A percentile compares a stretch with the other conserved stretches of the same genome.
Conservation (phyloP, 2,888 invertebrate species). For the Heterodera filipjevi region DNA sequence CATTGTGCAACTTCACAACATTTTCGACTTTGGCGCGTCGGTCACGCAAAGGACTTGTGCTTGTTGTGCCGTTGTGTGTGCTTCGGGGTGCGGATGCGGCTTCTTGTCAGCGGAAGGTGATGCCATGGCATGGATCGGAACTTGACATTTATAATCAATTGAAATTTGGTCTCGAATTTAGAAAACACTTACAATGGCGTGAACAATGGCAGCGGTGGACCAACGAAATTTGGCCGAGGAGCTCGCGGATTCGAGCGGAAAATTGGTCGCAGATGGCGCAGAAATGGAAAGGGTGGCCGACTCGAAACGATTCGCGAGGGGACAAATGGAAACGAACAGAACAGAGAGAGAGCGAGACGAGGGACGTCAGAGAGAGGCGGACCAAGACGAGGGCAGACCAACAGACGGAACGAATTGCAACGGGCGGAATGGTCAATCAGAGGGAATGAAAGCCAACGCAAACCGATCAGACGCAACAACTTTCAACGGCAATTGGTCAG, state of each 20-base stretch:
- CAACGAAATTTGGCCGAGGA: background rate
- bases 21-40: background rate
- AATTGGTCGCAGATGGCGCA: background rate
- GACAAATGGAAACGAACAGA: background rate
- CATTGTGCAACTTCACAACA: conserved; percentile 3
- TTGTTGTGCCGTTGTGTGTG: background rate
- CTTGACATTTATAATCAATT: background rate
- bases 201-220: background rate
- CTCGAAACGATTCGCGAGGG: background rate
- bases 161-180: background rate
- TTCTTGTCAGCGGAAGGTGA: background rate
- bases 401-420: too few species aligned
- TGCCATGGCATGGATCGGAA: background rate
- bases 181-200: background rate
- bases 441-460: too few species aligned
- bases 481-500: background rate
- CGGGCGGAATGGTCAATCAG: too few species aligned
- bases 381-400: too few species aligned
- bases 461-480: background rate
- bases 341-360: background rate
- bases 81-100: background rate
- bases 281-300: background rate
- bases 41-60: background rate
- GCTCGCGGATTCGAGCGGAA: background rate
- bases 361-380: background rate